Base-by-base conservation (phyloP, 2,888 invertebrate genomes). In the Osedax fenrisi region DNA sequence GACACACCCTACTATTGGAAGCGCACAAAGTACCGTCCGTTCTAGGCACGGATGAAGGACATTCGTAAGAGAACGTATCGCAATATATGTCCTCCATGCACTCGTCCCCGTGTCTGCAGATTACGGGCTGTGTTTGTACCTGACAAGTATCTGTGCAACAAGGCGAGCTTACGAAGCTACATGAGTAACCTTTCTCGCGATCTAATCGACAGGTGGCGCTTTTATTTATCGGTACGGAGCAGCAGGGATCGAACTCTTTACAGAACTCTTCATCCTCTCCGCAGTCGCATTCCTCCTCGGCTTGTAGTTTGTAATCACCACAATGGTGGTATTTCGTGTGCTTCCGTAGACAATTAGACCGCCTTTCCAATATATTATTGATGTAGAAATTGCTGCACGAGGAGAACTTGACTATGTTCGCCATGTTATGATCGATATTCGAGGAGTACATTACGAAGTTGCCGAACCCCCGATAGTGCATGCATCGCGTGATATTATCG, bases 111-210 rank as follows among this genome's bases (percentile, higher is more conserved):
- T 13, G 25, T 13, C 68, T 25, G 68, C 68, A 68, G 23, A 26
- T 22, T 26, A 25, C 21, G 25, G 26, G 2, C n/a, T 21, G 26
- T 26, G 17, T 68, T n/a, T 10, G 26, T 17, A 68, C 26, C 3
- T 21, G 26, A 68, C 68, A 68, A n/a, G n/a, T n/a, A 2, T 68
- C 26, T 17, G 25, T 68, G 68, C 68, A 68, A 23, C 68, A 68
- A 13, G 21, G 17, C 2, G 25, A 26, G 25, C 22, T 27, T 26
- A 10, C 26, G n/a, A 26, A 22, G n/a, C 68, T 68, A 26, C 68
- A 68, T 22, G 26, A 24, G 68, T 68, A 68, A 68, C 27, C 68
- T 22, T 3, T 25, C n/a, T 24, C 5, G 27, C 10, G 13, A n/a
- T 25, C 27, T 68, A 68, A 25, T 26, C 27, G 25, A 26, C 68